These are phyloP conservation scores for Halcyon smyrnensis DNA, from an alignment of 2,797 vertebrate species.

Conservation along the genomic window DNA sequence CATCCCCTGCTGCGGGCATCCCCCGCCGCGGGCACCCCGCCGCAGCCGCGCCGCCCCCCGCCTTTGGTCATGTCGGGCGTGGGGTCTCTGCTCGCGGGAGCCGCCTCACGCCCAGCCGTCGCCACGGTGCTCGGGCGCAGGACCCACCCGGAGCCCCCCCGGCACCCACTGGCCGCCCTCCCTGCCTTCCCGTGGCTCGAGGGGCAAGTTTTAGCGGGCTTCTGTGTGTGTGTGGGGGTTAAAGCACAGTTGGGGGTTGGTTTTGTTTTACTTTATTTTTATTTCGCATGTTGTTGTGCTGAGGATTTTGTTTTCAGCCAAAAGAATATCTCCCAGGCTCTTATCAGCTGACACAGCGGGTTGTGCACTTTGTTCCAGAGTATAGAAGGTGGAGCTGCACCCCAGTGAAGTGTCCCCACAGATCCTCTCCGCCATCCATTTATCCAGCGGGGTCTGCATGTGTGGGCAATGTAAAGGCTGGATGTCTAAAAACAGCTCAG, in stretches of 20 bases:
- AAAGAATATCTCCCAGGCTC: neutral
- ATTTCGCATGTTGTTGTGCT: fast-evolving
- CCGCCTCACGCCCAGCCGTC: neutral
- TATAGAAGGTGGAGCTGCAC: neutral
- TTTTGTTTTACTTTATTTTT: neutral
- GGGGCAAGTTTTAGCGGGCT: neutral
- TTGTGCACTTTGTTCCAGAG: neutral
- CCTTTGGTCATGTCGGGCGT: neutral
- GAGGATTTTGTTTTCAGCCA: neutral
- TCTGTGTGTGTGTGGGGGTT: neutral
- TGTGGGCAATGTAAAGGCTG: neutral
- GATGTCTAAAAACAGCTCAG: neutral
- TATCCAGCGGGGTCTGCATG: neutral
- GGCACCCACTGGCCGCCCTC: neutral
- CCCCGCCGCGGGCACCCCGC: neutral
- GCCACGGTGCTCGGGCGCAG: neutral
- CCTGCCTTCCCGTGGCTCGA: neutral
- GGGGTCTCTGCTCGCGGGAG: neutral
- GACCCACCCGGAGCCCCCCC: neutral
- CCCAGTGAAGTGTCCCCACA: neutral
- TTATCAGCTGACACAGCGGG: slow-evolving; percentile 44
- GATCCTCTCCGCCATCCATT: neutral
- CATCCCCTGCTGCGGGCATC: neutral
- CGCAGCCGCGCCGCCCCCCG: neutral
- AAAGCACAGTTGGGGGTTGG: neutral